These are phyloP conservation scores for mouse (Mus musculus) DNA, from an alignment of 2,113 vertebrate genomes.

Conservation along the genomic window DNA sequence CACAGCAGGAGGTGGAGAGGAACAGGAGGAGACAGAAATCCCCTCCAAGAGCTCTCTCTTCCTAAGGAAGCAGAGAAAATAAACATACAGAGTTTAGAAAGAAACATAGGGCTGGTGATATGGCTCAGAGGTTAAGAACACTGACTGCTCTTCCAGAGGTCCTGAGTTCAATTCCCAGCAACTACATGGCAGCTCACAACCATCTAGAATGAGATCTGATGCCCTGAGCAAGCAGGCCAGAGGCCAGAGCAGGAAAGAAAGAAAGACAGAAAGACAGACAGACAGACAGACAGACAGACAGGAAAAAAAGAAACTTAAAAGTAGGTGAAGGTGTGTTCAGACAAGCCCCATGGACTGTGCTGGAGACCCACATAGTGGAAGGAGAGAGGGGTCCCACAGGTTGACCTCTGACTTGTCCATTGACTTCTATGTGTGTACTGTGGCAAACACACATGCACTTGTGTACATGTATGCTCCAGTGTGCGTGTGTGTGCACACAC, in stretches of 20 bases:
- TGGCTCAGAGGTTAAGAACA: no score
- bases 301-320: background rate
- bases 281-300: no score
- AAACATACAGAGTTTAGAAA: background rate
- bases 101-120: background rate
- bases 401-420: background rate
- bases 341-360: background rate
- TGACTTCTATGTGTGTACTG: background rate
- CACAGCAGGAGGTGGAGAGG: background rate
- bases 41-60: background rate
- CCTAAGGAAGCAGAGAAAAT: background rate
- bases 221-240: no score
- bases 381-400: background rate
- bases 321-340: background rate
- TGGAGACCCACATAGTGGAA: background rate
- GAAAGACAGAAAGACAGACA: no score
- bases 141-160: no score
- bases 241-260: no score
- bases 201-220: no score
- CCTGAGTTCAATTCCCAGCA: no score
- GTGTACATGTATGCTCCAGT: no score
- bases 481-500: no score
- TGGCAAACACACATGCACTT: background rate
- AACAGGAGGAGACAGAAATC: background rate
- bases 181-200: no score